These are phyloP conservation scores for Trachops cirrhosus DNA, from an alignment of 2,797 vertebrate species.

Conservation along the genomic window DNA sequence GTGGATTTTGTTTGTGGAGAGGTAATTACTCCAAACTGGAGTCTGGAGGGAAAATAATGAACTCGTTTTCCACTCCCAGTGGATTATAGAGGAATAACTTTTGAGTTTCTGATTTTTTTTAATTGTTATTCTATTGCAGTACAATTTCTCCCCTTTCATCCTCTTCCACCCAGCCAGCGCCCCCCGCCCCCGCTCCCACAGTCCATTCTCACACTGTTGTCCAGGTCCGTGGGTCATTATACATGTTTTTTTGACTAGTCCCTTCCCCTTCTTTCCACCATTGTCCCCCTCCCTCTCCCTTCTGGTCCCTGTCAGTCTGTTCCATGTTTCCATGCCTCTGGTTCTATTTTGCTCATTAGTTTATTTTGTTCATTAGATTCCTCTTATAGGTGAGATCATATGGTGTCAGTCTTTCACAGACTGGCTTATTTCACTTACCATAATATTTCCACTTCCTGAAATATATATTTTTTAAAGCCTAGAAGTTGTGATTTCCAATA, in stretches of 20 bases:
- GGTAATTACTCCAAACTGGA: conserved; percentile 42
- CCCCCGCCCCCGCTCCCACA: neutral
- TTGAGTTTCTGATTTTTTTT: neutral
- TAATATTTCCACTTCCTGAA: neutral
- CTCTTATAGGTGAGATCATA: neutral
- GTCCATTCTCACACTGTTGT: neutral
- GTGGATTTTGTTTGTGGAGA: conserved; percentile 35
- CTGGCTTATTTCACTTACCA: neutral
- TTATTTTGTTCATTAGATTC: neutral
- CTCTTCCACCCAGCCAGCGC: neutral
- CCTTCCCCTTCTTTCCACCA: neutral
- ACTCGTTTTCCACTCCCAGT: conserved; percentile 9
- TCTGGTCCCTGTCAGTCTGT: neutral
- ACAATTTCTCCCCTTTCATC: neutral
- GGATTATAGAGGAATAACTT: neutral
- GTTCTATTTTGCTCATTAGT: neutral
- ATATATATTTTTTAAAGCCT: neutral
- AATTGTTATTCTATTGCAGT: neutral
- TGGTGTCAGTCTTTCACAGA: neutral
- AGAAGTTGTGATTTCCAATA: neutral
- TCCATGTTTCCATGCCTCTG: neutral
- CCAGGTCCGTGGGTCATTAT: neutral
- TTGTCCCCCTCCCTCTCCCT: neutral
- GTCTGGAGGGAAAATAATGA: neutral
- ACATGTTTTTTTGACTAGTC: neutral